A percentile compares a stretch with the other conserved stretches of the same genome.
Conservation (phyloP, 1,140 invertebrate species). For the Carcinoscorpius rotundicauda region DNA sequence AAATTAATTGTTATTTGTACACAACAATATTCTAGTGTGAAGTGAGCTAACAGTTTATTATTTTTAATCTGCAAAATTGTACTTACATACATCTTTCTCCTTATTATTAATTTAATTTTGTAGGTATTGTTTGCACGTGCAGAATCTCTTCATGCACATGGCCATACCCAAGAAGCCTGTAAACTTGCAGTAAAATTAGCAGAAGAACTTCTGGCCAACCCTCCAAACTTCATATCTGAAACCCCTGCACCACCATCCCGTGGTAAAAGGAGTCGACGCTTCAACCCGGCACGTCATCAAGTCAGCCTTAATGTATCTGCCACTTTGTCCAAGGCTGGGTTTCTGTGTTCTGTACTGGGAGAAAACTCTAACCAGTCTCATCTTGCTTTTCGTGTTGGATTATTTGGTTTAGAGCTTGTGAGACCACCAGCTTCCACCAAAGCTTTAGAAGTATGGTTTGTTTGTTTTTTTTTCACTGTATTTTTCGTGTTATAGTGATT, state of each 20-base stretch:
- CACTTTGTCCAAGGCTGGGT: conserved; percentile 85
- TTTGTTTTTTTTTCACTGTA: too few relatives aligned
- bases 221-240: conserved; percentile 74
- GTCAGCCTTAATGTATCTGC: conserved; percentile 76
- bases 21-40: too few relatives aligned
- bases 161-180: conserved; percentile 80
- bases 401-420: conserved; percentile 90
- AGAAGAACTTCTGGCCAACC: conserved; percentile 73
- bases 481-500: too few relatives aligned
- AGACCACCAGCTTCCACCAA: conserved; percentile 90
- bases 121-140: conserved; percentile 75
- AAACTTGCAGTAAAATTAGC: conserved; percentile 74
- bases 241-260: conserved; percentile 45
- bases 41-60: too few relatives aligned
- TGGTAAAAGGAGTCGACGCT: conserved; percentile 28
- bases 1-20: too few relatives aligned
- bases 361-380: conserved; percentile 87
- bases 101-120: background rate
- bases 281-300: conserved; percentile 72
- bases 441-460: conserved; percentile 56
- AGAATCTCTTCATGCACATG: conserved; percentile 90
- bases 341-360: conserved; percentile 80
- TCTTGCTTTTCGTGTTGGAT: conserved; percentile 81
- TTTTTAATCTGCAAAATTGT: too few relatives aligned
- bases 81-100: too few relatives aligned